Evolutionary conservation across 2,113 vertebrate genomes (phyloP).

Genomic region (Muscicapa adusta): DNA sequence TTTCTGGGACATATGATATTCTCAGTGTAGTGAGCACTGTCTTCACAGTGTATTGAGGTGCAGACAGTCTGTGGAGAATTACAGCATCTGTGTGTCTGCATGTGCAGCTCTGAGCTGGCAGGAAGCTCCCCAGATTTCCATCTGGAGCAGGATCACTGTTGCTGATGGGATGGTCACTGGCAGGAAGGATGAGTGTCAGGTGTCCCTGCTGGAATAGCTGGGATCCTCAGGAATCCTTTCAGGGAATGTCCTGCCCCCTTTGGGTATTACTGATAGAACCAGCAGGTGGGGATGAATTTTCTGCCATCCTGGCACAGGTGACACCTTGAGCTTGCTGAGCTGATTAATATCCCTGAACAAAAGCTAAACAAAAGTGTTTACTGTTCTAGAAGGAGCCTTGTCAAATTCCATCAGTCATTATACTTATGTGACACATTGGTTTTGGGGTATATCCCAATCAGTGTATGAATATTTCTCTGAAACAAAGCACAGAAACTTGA

Average conservation of each 20-base stretch:
- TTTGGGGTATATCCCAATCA: background rate
- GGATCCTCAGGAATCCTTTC: background rate
- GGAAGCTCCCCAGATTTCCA: background rate
- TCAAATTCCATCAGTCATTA: slow-evolving; percentile 31
- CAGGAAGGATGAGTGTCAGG: background rate
- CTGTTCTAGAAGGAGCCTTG: slow-evolving; percentile 6
- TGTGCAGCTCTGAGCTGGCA: background rate
- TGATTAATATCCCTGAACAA: slow-evolving; percentile 32
- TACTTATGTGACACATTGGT: background rate
- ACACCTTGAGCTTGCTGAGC: background rate
- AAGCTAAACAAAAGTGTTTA: no score
- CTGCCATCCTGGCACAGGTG: background rate
- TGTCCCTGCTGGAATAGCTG: background rate
- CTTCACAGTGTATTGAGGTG: background rate
- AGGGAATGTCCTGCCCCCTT: background rate
- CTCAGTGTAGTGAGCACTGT: background rate
- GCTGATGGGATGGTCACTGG: background rate
- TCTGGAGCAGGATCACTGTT: background rate
- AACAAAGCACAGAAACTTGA: background rate
- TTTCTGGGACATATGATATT: background rate
- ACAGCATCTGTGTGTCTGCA: background rate
- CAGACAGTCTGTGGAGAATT: background rate
- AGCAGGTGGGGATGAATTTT: slow-evolving; percentile 3
- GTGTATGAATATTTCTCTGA: background rate
- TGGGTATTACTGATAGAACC: background rate